Percentiles rank a stretch among this genome's conserved stretches.
Evolutionary conservation across 1,140 invertebrate genomes (phyloP).

Genomic region (Trachymyrmex septentrionalis): DNA sequence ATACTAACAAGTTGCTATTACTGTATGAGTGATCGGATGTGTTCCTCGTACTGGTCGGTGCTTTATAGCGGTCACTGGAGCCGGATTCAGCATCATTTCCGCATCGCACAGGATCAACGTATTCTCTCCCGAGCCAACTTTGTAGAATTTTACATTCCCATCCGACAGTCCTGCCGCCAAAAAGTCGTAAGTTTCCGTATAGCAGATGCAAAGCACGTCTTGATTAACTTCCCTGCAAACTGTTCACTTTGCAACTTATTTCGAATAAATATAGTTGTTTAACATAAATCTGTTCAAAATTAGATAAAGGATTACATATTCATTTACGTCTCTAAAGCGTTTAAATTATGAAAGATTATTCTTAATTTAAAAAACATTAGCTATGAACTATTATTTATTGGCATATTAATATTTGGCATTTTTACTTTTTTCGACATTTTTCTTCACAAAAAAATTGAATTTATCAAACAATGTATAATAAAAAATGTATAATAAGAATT

Average conservation of each 20-base stretch:
- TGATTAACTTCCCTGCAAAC: constrained; percentile 85
- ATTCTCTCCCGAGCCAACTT: constrained; percentile 83
- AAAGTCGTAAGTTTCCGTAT: constrained; percentile 87
- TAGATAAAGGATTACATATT: background rate
- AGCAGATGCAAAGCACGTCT: constrained; percentile 88
- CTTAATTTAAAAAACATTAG: background rate
- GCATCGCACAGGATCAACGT: constrained; percentile 84
- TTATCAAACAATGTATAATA: background rate
- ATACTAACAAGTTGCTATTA: constrained; percentile 87
- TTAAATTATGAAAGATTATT: background rate
- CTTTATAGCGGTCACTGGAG: constrained; percentile 87
- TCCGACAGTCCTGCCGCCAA: constrained; percentile 87
- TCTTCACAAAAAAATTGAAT: background rate
- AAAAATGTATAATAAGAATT: background rate
- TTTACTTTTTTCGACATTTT: background rate
- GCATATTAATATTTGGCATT: background rate
- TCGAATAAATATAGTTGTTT: background rate
- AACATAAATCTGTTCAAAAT: constrained; percentile 21
- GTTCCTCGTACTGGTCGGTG: constrained; percentile 87
- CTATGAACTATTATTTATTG: background rate
- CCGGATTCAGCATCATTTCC: constrained; percentile 87
- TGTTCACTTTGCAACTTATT: constrained; percentile 33
- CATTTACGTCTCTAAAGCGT: background rate
- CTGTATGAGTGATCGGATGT: constrained; percentile 87
- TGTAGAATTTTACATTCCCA: constrained; percentile 87